Percentiles rank a stretch among this genome's conserved stretches.
Conservation (phyloP, 2,888 invertebrate genomes). For the Galeruca laticollis region DNA sequence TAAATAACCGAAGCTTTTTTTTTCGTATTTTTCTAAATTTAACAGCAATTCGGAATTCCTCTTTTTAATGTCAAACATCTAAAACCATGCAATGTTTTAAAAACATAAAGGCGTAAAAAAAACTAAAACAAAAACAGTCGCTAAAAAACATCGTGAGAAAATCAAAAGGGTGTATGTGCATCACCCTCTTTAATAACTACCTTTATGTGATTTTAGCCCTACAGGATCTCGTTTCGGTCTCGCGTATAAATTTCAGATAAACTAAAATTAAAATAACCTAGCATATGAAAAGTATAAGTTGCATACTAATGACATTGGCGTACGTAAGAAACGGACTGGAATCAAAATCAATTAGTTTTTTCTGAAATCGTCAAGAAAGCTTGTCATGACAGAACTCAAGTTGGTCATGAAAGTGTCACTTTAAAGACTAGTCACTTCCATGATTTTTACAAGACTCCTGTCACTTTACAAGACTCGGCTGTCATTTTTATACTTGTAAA, state of each 20-base stretch:
- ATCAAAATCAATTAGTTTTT: no score
- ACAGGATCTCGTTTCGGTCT: slow-evolving; percentile 18
- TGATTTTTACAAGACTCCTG: no score
- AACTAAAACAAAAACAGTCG: slow-evolving; percentile 45
- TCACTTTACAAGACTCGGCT: no score
- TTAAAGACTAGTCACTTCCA: no score
- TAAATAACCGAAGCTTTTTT: slow-evolving; percentile 43
- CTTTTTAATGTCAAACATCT: slow-evolving; percentile 52
- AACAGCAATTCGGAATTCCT: slow-evolving; percentile 52
- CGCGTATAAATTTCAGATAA: slow-evolving; percentile 44
- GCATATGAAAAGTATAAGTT: slow-evolving; percentile 44
- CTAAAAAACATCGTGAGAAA: slow-evolving; percentile 47
- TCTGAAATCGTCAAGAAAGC: no score
- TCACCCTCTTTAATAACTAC: slow-evolving; percentile 13
- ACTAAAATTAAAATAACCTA: slow-evolving; percentile 44
- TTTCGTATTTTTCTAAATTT: slow-evolving; percentile 36
- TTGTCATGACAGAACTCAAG: no score
- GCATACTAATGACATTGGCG: slow-evolving; percentile 17
- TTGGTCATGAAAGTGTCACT: no score
- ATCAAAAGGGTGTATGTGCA: slow-evolving; percentile 15
- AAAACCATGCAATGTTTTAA: slow-evolving; percentile 52
- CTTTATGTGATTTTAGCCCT: slow-evolving; percentile 3
- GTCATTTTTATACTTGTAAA: no score
- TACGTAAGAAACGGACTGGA: no score
- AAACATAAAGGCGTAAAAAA: slow-evolving; percentile 43